Evolutionary conservation across 1,140 invertebrate genomes (phyloP).

Genomic region (Ridgeia piscesae): DNA sequence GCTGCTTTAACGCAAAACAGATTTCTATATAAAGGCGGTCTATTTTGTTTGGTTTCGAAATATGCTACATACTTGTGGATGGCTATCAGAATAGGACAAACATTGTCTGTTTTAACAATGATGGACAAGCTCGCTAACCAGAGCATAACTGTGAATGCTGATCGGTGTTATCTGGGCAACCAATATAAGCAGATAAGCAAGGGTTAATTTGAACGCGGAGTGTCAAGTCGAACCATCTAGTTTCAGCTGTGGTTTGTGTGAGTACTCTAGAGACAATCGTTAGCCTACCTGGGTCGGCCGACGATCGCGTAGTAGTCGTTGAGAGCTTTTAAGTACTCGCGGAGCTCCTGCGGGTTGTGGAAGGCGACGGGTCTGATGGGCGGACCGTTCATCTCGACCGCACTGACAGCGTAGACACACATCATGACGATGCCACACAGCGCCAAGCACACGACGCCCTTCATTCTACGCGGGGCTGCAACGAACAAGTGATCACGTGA

Average conservation of each 20-base stretch:
- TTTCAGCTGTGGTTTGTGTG: neutral
- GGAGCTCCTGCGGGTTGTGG: slow-evolving; percentile 60
- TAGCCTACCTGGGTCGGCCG: slow-evolving; percentile 64
- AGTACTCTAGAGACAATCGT: neutral
- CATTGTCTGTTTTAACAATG: no score
- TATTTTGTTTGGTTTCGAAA: no score
- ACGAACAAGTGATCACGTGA: neutral
- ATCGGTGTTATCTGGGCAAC: no score
- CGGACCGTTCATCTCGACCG: slow-evolving; percentile 43
- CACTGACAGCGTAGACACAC: slow-evolving; percentile 32
- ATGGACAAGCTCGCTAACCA: no score
- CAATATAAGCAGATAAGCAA: no score
- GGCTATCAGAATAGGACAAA: no score
- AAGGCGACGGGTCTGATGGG: slow-evolving; percentile 61
- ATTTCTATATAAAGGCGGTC: no score
- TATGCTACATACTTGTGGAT: no score
- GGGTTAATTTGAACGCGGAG: no score
- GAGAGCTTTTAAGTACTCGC: slow-evolving; percentile 61
- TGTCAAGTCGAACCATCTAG: no score
- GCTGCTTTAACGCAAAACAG: no score
- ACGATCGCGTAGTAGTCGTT: slow-evolving; percentile 64
- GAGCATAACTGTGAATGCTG: no score
- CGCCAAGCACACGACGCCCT: neutral
- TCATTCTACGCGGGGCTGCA: neutral
- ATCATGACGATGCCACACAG: slow-evolving; percentile 29